These are phyloP conservation scores for Puma concolor DNA, from an alignment of 2,113 vertebrate genomes.

Conservation along the genomic window DNA sequence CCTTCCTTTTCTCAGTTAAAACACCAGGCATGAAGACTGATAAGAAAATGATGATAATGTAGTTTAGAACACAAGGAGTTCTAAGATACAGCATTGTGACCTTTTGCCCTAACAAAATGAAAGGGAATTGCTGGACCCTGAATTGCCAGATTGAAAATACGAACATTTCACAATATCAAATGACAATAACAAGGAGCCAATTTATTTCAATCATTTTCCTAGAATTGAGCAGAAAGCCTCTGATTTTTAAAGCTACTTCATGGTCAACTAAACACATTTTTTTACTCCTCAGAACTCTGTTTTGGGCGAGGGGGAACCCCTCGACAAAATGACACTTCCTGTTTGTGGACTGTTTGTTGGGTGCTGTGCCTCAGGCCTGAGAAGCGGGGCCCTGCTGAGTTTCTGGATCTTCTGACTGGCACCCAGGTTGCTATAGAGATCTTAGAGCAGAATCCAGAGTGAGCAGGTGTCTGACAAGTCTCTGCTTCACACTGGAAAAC, in stretches of 20 bases:
- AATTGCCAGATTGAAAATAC: constrained; percentile 1
- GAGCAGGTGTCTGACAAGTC: background rate
- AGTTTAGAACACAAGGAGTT: background rate
- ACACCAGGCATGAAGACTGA: background rate
- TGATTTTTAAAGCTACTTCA: background rate
- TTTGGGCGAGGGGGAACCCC: background rate
- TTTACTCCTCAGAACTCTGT: background rate
- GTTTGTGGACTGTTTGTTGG: background rate
- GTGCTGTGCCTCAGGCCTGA: background rate
- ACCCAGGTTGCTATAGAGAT: background rate
- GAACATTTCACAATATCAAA: background rate
- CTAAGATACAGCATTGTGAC: background rate
- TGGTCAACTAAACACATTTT: background rate
- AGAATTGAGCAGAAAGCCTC: background rate
- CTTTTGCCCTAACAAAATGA: background rate
- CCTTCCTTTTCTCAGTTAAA: background rate
- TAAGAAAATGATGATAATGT: background rate
- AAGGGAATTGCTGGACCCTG: background rate
- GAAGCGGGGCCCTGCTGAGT: background rate
- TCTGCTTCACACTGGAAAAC: background rate
- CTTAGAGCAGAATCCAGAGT: fast-evolving
- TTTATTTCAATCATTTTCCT: background rate
- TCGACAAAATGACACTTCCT: background rate
- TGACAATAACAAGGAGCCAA: background rate
- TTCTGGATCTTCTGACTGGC: background rate